Evolutionary conservation across 1,140 invertebrate genomes (phyloP).

Genomic region (Cepaea nemoralis): DNA sequence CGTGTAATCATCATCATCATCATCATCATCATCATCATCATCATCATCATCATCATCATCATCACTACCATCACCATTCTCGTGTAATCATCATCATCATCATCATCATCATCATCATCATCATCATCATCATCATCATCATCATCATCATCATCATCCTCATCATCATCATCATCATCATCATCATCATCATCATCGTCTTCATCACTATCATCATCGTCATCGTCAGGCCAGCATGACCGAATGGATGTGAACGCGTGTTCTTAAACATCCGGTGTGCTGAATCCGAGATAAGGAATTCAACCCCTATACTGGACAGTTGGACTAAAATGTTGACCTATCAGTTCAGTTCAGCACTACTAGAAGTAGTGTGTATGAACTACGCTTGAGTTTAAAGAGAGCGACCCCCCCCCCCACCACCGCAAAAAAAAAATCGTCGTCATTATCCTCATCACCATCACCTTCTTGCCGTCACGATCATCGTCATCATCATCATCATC

Average conservation of each 20-base stretch:
- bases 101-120: slow-evolving; percentile 17
- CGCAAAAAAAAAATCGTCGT: not conserved
- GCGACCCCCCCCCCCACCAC: not conserved
- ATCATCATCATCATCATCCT: slow-evolving; percentile 30
- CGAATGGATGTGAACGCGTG: no score
- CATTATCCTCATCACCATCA: slow-evolving; percentile 14
- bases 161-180: slow-evolving; percentile 13
- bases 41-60: slow-evolving; percentile 23
- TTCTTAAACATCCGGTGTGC: no score
- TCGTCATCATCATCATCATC: slow-evolving; percentile 17
- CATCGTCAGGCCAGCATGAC: no score
- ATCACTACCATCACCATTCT: not conserved
- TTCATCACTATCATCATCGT: slow-evolving; percentile 17
- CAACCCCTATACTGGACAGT: no score
- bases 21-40: slow-evolving; percentile 22
- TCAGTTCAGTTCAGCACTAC: no score
- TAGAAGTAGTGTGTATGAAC: no score
- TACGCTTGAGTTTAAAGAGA: no score
- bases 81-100: not conserved
- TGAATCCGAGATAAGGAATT: no score
- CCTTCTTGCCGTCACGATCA: not conserved
- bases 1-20: no score
- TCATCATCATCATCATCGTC: slow-evolving; percentile 28
- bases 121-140: slow-evolving; percentile 20
- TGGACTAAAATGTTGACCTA: no score